A percentile compares a stretch with the other conserved stretches of the same genome.
These are phyloP conservation scores for Hafferia zeledoni DNA, from an alignment of 2,797 vertebrate species.

Conservation along the genomic window DNA sequence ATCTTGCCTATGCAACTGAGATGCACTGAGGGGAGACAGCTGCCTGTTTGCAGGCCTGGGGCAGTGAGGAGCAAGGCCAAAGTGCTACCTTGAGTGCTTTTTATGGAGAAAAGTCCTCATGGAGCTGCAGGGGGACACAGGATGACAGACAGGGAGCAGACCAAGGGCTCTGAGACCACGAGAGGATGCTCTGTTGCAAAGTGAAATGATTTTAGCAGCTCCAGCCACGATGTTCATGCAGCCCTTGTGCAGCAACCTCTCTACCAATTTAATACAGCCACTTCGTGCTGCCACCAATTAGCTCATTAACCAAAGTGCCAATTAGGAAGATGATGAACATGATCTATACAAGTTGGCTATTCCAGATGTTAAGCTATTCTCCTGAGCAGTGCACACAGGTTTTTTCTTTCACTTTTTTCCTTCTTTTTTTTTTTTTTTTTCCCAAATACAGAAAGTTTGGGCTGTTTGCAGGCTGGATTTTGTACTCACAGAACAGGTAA, in stretches of 20 bases:
- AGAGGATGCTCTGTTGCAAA: not conserved
- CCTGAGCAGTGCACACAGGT: not conserved
- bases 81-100: not conserved
- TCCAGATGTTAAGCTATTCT: not conserved
- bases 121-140: not conserved
- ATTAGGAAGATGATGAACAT: not conserved
- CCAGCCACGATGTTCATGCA: not conserved
- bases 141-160: not conserved
- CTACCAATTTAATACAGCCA: not conserved
- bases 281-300: not conserved
- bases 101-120: not conserved
- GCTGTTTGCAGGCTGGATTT: not conserved
- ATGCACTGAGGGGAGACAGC: not conserved
- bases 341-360: not conserved
- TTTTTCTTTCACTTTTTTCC: fast-evolving
- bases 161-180: fast-evolving
- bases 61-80: not conserved
- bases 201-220: not conserved
- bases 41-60: not conserved
- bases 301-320: not conserved
- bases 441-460: no score
- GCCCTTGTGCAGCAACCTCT: not conserved
- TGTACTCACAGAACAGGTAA: not conserved
- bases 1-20: not conserved
- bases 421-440: not conserved